These are phyloP conservation scores for Stichopus horrens DNA, from an alignment of 53 echinoderm and acorn worm species.

Conservation along the genomic window DNA sequence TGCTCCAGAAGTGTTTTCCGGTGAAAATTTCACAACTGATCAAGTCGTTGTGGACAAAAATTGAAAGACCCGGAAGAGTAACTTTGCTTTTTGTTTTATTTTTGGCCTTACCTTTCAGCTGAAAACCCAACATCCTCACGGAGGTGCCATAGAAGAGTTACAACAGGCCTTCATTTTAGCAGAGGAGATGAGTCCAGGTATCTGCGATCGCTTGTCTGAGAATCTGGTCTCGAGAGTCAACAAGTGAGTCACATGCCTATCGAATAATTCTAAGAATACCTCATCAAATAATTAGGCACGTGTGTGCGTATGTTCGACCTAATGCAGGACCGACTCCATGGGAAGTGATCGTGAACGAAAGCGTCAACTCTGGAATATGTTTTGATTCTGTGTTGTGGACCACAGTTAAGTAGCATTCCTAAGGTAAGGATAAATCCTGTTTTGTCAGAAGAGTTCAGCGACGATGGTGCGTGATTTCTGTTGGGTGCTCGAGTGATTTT, in stretches of 20 bases:
- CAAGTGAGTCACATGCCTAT: slow-evolving; percentile 62
- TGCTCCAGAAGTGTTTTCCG: no score
- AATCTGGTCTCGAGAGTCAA: slow-evolving; percentile 78
- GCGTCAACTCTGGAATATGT: no score
- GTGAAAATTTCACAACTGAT: no score
- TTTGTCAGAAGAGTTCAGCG: no score
- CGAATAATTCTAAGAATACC: neutral
- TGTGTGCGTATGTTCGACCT: neutral
- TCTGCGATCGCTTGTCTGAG: slow-evolving; percentile 80
- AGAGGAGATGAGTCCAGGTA: slow-evolving; percentile 92
- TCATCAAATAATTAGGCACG: neutral
- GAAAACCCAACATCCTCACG: slow-evolving; percentile 58
- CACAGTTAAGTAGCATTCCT: no score
- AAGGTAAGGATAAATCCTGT: no score
- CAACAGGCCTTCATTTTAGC: slow-evolving; percentile 87
- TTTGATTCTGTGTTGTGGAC: no score
- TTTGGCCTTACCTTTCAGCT: slow-evolving; percentile 56
- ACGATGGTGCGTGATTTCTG: no score
- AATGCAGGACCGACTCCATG: neutral
- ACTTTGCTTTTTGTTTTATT: no score
- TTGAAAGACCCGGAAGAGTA: no score
- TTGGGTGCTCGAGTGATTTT: no score
- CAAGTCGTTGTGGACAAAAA: no score
- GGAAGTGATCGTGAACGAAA: neutral
- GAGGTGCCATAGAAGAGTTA: slow-evolving; percentile 75